Evolutionary conservation across 2,113 vertebrate genomes (phyloP), one percentile per base, ranked within the genome.

Genomic region (Brachypteracias leptosomus): DNA sequence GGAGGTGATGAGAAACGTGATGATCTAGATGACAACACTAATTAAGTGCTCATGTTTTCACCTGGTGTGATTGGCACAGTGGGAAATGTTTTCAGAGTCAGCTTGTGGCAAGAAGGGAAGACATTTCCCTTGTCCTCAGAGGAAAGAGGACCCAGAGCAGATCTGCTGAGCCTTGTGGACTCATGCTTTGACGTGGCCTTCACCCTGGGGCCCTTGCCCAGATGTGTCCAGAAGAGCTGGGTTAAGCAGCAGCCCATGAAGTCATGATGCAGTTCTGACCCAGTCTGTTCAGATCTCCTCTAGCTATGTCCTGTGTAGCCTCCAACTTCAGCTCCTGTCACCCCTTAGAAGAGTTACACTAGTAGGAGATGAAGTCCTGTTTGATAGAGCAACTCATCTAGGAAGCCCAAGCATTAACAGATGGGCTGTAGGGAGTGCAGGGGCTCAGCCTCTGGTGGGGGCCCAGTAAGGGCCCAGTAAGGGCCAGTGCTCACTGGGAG

Each of bases 121-220:
- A 21, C 24, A 11, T 44, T 52, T 73, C 13, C 42, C 42, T 47
- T 75, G 0, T 44, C 58, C 61, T 82, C 33, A 57, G 47, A 95
- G 58, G 54, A 46, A 38, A 66, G 67, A 46, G 44, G 57, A 65
- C 66, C 81, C 61, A 38, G 77, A 85, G 59, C 52, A 90, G 55
- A 73, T 62, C 92, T 96, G 84, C 89, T 87, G 93, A 95, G 57
- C 70, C 29, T 87, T 51, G 28, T 81, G 91, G 85, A 82, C 28
- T 44, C 28, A 54, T 77, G 89, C 87, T 94, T 87, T 89, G 78
- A 52, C 4, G 1, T 33, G 49, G 61, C 35, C 19, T 74, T 52
- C 71, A 72, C 46, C 58, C 63, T 12, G n/a, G 54, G 51, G 51
- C 61, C 57, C 54, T 61, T 62, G n/a, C 76, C 83, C 57, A 8